Conservation (phyloP, 2,888 invertebrate species). For the Notodonta dromedarius region DNA sequence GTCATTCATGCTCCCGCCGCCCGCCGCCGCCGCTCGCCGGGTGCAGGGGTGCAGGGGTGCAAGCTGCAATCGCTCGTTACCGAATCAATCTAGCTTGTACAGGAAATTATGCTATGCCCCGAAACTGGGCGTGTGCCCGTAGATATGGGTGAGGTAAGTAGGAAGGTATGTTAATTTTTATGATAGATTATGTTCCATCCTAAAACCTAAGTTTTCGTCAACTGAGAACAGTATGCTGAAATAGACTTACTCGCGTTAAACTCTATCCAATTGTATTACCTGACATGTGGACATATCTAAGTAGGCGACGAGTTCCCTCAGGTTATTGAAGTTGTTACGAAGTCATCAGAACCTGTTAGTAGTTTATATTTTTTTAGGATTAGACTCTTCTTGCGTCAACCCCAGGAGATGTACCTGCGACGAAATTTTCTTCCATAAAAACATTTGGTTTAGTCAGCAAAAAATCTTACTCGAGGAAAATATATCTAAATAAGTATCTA, state of each 20-base stretch:
- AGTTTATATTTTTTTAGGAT: not conserved
- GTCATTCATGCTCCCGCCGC: constrained; percentile 59
- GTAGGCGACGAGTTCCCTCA: not conserved
- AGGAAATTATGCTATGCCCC: constrained; percentile 33
- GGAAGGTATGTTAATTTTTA: no score
- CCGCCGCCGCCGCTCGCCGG: constrained; percentile 25
- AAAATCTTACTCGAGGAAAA: not conserved
- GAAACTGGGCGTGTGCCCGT: constrained; percentile 13
- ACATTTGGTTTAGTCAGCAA: not conserved
- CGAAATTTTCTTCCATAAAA: not conserved
- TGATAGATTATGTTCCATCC: no score
- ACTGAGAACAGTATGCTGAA: no score
- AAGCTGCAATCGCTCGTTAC: constrained; percentile 37
- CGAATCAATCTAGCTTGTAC: constrained; percentile 39
- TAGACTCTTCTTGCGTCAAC: not conserved
- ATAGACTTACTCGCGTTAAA: no score
- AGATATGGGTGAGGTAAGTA: not conserved
- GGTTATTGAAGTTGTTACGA: not conserved
- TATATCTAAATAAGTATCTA: no score
- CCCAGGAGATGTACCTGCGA: not conserved
- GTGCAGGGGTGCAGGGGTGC: constrained; percentile 14
- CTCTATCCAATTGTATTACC: no score
- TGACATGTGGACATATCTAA: not conserved
- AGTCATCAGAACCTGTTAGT: not conserved
- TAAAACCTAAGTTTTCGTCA: no score